These are phyloP conservation scores for Macrophya alboannulata DNA, from an alignment of 2,888 invertebrate species.

Conservation along the genomic window DNA sequence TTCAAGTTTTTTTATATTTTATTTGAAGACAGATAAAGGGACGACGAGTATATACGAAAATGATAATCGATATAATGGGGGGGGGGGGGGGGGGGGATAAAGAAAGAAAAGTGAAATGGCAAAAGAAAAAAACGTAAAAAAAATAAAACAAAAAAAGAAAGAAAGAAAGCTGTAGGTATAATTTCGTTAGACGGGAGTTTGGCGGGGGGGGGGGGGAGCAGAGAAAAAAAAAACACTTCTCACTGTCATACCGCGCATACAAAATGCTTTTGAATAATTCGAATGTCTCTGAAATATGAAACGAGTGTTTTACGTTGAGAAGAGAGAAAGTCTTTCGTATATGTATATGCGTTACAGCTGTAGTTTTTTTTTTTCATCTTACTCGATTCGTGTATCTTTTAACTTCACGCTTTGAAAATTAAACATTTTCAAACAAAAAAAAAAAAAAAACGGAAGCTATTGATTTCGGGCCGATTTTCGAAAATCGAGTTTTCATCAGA, in stretches of 20 bases:
- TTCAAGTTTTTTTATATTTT: neutral
- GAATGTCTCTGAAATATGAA: constrained; percentile 20
- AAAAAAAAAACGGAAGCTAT: no score
- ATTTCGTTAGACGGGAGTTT: neutral
- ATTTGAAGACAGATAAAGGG: neutral
- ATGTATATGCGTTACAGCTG: neutral
- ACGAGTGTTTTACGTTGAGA: neutral
- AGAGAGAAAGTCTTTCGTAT: constrained; percentile 10
- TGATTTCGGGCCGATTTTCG: no score
- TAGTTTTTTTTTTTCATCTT: neutral
- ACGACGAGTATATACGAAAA: neutral
- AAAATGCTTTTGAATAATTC: constrained; percentile 8
- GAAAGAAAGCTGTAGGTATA: constrained; percentile 25
- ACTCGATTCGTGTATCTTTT: no score
- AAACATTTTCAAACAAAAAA: no score
- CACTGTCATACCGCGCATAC: neutral
- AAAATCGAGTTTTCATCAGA: no score
- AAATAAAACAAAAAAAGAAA: no score
- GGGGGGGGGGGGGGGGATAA: neutral
- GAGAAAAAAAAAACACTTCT: neutral
- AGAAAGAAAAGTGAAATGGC: constrained; percentile 37
- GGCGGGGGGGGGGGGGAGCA: no score
- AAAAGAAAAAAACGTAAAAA: no score
- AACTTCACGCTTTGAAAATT: no score
- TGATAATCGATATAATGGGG: neutral